These are phyloP conservation scores for Syrmaticus mikado DNA, from an alignment of 2,113 vertebrate genomes.

Conservation along the genomic window DNA sequence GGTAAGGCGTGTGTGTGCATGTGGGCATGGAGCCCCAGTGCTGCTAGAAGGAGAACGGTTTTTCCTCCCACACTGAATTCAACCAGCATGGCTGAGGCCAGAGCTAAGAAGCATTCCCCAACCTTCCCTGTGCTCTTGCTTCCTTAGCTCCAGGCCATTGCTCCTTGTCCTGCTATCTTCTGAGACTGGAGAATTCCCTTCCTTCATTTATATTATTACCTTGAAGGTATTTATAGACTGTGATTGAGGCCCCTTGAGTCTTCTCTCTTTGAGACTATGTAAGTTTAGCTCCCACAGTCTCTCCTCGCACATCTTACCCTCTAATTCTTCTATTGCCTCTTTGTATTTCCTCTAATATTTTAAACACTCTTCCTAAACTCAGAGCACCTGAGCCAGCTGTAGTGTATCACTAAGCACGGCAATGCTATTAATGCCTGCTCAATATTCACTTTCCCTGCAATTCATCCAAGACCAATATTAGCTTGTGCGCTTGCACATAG, in stretches of 20 bases:
- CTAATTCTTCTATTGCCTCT: constrained; percentile 64
- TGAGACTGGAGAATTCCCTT: constrained; percentile 69
- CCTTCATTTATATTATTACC: constrained; percentile 78
- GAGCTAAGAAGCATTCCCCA: constrained; percentile 43
- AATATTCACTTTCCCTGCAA: constrained; percentile 32
- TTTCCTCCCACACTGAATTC: constrained; percentile 36
- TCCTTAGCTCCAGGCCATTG: constrained; percentile 76
- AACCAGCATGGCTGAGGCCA: not conserved
- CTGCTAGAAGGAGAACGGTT: not conserved
- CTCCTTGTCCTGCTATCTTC: constrained; percentile 74
- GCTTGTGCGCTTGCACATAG: not conserved
- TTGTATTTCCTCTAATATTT: constrained; percentile 62
- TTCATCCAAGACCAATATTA: constrained; percentile 5
- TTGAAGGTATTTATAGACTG: constrained; percentile 78
- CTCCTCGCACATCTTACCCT: constrained; percentile 61
- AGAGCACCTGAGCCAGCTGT: constrained; percentile 51
- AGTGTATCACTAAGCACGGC: constrained; percentile 28
- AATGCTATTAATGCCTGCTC: constrained; percentile 50
- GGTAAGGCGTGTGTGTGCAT: not conserved
- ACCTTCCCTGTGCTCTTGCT: constrained; percentile 26
- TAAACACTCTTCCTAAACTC: constrained; percentile 72
- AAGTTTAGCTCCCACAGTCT: constrained; percentile 67
- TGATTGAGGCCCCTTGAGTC: constrained; percentile 69
- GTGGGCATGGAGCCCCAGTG: not conserved
- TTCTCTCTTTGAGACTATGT: constrained; percentile 65